Base-by-base conservation (phyloP, 2,113 vertebrate genomes). In the Rhinoderma darwinii region DNA sequence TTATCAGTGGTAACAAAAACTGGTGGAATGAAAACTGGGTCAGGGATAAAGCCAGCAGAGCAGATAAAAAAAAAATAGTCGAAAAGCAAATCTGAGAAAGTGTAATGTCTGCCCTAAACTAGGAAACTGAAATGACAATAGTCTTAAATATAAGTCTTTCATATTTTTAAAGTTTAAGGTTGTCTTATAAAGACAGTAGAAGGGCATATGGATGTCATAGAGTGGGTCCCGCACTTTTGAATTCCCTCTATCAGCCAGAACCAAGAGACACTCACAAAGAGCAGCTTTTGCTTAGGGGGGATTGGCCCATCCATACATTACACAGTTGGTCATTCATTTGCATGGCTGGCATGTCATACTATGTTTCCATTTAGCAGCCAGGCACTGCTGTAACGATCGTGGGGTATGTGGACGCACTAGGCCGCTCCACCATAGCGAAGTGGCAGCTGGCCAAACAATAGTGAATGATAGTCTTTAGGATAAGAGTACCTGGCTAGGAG, bases 1-100 rank as follows among this genome's bases (percentile, higher is more conserved):
- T 41, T 39, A 68, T 18, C n/a, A 3, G 20, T 82, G 25, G n/a
- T 43, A 81, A 63, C 54, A 82, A 66, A 61, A 82, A 20, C n/a
- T n/a, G n/a, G n/a, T n/a, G n/a, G n/a, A n/a, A n/a, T n/a, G n/a
- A 8, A 82, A 66, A 68, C 11, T 82, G 27, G 59, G 80, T 66
- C 80, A 82, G 41, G 15, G 14, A 82, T 44, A 59, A 63, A 82
- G 56, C 79, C 79, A 41, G 12, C 25, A 56, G 51, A 59, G 25
- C 59, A 15, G 56, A 27, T 14, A 35, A 54, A 37, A 41, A 54
- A 54, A 54, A 78, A 32, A 22, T 22, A 47, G 41, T 44, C 27
- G 41, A 73, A 41, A 27, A 11, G 41, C 25, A 75, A 74, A 47
- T 27, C 0, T 27, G n/a, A 50, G 27, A 77, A 50, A 47, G n/a